These are phyloP conservation scores for Lamproptera curius DNA, from an alignment of 2,888 invertebrate genomes.

Conservation along the genomic window DNA sequence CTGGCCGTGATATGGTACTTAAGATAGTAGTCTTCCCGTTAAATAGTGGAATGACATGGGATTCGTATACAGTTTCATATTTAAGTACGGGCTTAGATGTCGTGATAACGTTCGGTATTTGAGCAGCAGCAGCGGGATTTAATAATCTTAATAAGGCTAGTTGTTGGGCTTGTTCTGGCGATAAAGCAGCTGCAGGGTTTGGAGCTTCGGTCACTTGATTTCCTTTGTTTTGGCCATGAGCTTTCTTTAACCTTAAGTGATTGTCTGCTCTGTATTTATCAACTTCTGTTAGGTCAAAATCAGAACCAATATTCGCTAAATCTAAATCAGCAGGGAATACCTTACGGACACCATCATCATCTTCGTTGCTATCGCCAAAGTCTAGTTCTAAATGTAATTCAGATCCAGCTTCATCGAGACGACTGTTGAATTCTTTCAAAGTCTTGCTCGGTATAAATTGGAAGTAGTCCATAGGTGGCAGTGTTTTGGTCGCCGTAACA, in stretches of 20 bases:
- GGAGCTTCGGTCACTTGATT: slow-evolving; percentile 74
- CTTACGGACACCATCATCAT: slow-evolving; percentile 70
- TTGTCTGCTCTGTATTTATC: slow-evolving; percentile 80
- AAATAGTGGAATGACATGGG: slow-evolving; percentile 88
- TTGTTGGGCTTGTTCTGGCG: slow-evolving; percentile 86
- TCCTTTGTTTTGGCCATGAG: slow-evolving; percentile 64
- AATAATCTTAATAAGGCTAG: slow-evolving; percentile 84
- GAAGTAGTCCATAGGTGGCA: slow-evolving; percentile 92
- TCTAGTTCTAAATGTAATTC: slow-evolving; percentile 91
- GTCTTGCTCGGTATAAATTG: slow-evolving; percentile 92
- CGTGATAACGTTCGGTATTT: slow-evolving; percentile 84
- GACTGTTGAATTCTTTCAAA: slow-evolving; percentile 92
- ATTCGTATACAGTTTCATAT: slow-evolving; percentile 88
- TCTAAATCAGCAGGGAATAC: slow-evolving; percentile 83
- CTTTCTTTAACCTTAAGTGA: slow-evolving; percentile 70
- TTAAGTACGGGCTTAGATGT: slow-evolving; percentile 87
- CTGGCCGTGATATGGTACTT: slow-evolving; percentile 87
- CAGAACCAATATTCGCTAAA: slow-evolving; percentile 84
- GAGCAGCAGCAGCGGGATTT: slow-evolving; percentile 82
- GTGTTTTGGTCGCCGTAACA: slow-evolving; percentile 93
- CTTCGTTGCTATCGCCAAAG: slow-evolving; percentile 88
- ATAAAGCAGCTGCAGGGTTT: slow-evolving; percentile 71
- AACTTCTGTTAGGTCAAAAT: slow-evolving; percentile 84
- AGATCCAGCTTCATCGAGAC: slow-evolving; percentile 92
- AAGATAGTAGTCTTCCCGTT: slow-evolving; percentile 86